Evolutionary conservation across 2,797 vertebrate genomes (phyloP).

Genomic region (Sebastes nivosus): DNA sequence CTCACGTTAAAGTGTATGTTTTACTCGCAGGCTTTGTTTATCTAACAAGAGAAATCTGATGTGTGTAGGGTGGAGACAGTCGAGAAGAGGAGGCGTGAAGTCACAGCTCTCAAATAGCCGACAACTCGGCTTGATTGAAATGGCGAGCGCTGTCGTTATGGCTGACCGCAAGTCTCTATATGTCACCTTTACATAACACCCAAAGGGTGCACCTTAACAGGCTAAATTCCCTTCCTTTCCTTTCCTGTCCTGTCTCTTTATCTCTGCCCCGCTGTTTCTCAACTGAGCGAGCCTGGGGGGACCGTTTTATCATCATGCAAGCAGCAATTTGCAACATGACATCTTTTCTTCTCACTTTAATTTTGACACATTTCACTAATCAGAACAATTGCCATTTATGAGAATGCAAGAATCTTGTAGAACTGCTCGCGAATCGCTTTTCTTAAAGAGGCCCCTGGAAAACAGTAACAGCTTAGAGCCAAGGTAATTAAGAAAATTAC

Average conservation of each 20-base stretch:
- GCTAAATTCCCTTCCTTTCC: conserved; percentile 16
- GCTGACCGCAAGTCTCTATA: conserved; percentile 38
- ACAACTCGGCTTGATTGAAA: conserved; percentile 48
- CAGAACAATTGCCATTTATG: neutral
- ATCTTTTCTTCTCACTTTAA: neutral
- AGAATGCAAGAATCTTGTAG: neutral
- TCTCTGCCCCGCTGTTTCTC: neutral
- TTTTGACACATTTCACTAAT: neutral
- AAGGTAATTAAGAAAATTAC: neutral
- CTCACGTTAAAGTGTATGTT: neutral
- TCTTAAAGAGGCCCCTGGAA: neutral
- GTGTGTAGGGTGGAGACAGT: neutral
- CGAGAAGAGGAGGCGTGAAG: conserved; percentile 19
- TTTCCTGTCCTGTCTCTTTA: neutral
- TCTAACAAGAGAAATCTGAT: neutral
- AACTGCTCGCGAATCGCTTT: neutral
- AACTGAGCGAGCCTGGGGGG: neutral
- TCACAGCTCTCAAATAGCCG: conserved; percentile 42
- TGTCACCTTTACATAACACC: conserved; percentile 66
- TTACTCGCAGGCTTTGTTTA: neutral
- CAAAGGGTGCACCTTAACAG: neutral
- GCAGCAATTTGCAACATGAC: neutral
- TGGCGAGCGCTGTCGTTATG: conserved; percentile 17
- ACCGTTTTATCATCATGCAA: neutral
- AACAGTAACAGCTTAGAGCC: neutral